Evolutionary conservation across 1,140 invertebrate genomes (phyloP), one percentile per base, ranked within the genome.

Genomic region (Diabrotica undecimpunctata): DNA sequence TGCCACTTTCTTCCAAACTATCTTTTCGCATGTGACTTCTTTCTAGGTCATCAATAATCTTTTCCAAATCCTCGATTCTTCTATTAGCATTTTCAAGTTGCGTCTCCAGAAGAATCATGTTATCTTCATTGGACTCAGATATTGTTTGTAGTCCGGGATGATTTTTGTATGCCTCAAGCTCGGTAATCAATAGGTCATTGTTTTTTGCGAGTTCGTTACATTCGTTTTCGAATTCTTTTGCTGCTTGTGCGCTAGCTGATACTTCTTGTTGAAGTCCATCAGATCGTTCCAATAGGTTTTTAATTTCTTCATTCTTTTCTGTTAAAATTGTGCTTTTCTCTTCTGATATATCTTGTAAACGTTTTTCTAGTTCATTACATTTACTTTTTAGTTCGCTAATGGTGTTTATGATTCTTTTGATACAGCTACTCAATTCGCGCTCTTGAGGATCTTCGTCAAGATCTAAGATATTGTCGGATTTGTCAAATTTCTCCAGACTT

Each of bases 81-180:
- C 70, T 70, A 56, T 74, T 74, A 11, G 74, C 69, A 55, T 70
- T 71, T 55, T 86, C 86, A 54, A 88, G 70, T 77, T 87, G 85
- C 0, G 79, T 78, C 75, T 88, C 86, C 68, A 88, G 74, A 66
- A 83, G 81, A 0, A 82, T 75, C 46, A 86, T 74, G 69, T 84
- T 87, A 66, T 88, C 85, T 79, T 88, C 87, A 72, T 87, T 86
- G 4, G 85, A 82, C 77, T 88, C 86, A 54, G 84, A 83, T 58
- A 88, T 88, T 8, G 87, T 86, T 72, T 88, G 84, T 58, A 88
- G 75, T 67, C 86, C 86, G 37, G 80, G 80, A 8, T 82, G 81
- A 70, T 83, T 83, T 75, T 87, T 86, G 62, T 82, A 79, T 25
- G 82, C 80, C 12, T 86, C 81, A 67, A 88, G 81, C 75, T 87